phyloP scores from a whole-genome alignment of 1,140 invertebrate genomes.

The Myzus persicae region DNA sequence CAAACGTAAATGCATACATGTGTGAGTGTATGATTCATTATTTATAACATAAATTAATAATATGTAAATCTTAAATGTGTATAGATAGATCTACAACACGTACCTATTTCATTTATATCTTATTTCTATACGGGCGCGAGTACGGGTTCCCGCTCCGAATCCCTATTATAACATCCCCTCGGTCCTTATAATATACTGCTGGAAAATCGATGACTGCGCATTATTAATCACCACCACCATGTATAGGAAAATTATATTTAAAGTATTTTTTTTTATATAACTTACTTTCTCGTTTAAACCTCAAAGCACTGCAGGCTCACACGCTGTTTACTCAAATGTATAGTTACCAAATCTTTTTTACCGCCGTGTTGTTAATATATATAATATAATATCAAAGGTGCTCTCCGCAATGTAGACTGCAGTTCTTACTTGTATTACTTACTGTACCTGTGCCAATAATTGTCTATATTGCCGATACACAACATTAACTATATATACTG shows the following conservation, averaged over 20 bases:
- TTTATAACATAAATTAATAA: not conserved
- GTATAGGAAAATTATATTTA: not conserved
- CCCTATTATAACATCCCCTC: not conserved
- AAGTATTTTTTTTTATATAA: too few relatives aligned
- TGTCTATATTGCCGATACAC: not conserved
- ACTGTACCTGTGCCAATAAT: not conserved
- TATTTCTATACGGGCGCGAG: not conserved
- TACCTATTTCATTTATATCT: not conserved
- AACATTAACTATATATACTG: not conserved
- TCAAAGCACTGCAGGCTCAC: not conserved
- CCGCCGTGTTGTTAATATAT: not conserved
- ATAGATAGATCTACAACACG: not conserved
- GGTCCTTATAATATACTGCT: not conserved
- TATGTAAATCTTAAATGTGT: not conserved
- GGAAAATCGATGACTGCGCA: not conserved
- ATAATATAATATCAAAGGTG: not conserved
- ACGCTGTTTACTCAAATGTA: not conserved
- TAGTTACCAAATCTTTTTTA: slow-evolving; percentile 32
- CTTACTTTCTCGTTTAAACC: not conserved
- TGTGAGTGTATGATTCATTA: not conserved
- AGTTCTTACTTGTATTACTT: not conserved
- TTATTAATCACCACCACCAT: not conserved
- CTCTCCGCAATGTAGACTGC: not conserved
- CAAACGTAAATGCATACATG: too few relatives aligned
- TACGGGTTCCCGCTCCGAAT: not conserved